phyloP scores from a whole-genome alignment of 2,888 invertebrate species.

The Drosophila leonis region DNA sequence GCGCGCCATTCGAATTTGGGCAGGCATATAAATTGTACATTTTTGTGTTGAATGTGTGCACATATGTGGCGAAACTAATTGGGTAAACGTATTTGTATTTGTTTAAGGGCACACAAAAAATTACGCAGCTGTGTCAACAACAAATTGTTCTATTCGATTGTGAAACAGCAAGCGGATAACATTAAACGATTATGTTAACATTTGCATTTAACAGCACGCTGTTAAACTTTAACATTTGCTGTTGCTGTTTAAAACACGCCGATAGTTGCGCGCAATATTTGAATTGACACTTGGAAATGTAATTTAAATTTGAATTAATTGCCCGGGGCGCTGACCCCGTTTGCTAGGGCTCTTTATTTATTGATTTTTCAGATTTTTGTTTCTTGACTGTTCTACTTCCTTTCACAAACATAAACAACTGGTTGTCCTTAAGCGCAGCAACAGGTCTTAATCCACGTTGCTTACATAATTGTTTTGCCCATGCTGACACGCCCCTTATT shows the following conservation, averaged over 20 bases:
- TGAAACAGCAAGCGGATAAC: neutral
- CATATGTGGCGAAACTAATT: neutral
- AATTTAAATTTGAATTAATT: conserved; percentile 11
- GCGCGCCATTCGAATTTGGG: conserved; percentile 17
- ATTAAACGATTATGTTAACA: neutral
- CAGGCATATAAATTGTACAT: neutral
- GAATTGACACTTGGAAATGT: conserved; percentile 4
- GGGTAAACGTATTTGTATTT: neutral
- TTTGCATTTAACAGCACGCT: conserved; percentile 12
- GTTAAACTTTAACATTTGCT: conserved; percentile 17
- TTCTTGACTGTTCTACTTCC: conserved; percentile 48
- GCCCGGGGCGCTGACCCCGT: conserved; percentile 46
- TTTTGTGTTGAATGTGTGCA: neutral
- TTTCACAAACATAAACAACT: conserved; percentile 38
- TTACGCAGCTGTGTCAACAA: neutral
- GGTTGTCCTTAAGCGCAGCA: conserved; percentile 54
- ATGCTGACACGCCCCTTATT: conserved; percentile 54
- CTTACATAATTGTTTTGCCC: conserved; percentile 55
- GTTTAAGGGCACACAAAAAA: neutral
- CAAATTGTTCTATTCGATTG: conserved; percentile 29
- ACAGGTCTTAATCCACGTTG: conserved; percentile 39
- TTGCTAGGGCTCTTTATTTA: conserved; percentile 13
- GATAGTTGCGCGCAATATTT: conserved; percentile 26
- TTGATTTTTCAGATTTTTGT: conserved; percentile 43
- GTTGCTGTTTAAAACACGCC: neutral